Conservation (phyloP, 64 coral and sea anemone species). For the Trachythela sp. region DNA sequence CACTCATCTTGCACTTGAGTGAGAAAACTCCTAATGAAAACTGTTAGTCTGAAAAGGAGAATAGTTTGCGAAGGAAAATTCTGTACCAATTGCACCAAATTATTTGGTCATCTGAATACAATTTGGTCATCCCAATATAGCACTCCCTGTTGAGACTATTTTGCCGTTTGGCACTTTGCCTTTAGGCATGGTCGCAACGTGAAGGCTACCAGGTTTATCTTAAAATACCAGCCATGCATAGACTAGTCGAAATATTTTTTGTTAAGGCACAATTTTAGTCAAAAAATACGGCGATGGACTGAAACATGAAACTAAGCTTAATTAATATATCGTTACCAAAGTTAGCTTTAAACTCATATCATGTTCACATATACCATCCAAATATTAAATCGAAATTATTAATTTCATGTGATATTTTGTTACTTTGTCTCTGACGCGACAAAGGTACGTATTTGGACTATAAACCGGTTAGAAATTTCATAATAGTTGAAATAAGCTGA, state of each 20-base stretch:
- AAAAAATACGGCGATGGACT: not conserved
- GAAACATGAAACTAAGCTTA: not conserved
- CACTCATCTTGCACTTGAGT: not conserved
- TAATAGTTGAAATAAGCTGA: no score
- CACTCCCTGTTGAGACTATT: not conserved
- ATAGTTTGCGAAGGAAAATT: not conserved
- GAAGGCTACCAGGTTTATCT: not conserved
- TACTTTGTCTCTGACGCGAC: no score
- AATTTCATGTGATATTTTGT: no score
- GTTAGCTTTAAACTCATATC: no score
- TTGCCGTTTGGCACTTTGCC: not conserved
- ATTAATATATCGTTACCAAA: no score
- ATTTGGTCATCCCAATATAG: not conserved
- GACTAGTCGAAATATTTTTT: not conserved
- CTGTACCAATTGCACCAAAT: not conserved
- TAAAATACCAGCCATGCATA: not conserved
- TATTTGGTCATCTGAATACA: not conserved
- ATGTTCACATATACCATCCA: no score
- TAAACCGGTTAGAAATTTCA: not conserved
- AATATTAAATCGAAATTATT: no score
- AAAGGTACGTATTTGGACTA: no score
- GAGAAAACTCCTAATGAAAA: not conserved
- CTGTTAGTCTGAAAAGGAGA: not conserved
- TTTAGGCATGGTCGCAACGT: not conserved
- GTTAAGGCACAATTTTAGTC: not conserved